Evolutionary conservation across 92 coral and sea anemone species (phyloP).

Genomic region (Phenganax stokvisi): DNA sequence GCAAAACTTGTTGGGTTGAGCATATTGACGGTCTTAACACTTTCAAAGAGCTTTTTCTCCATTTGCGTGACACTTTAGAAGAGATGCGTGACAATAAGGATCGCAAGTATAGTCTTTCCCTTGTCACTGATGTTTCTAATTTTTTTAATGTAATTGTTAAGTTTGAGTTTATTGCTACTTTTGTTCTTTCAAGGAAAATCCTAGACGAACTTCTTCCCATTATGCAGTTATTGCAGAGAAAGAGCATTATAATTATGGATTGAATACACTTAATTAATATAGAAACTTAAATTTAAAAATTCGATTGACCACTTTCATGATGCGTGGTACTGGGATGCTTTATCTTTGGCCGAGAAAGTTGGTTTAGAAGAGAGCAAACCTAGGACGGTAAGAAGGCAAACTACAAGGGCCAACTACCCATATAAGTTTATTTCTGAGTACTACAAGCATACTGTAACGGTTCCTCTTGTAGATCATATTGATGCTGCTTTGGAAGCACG

Average conservation of each 20-base stretch:
- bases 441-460: too few relatives aligned
- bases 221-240: neutral
- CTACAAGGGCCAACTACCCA: too few relatives aligned
- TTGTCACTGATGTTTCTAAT: conserved; percentile 1
- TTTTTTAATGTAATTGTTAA: neutral
- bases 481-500: too few relatives aligned
- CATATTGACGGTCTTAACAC: neutral
- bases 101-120: neutral
- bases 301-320: neutral
- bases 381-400: too few relatives aligned
- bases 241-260: neutral
- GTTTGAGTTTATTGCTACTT: neutral
- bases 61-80: neutral
- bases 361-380: neutral
- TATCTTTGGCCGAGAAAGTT: neutral
- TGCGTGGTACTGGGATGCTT: neutral
- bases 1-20: neutral
- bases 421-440: too few relatives aligned
- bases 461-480: too few relatives aligned
- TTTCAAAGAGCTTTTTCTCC: neutral
- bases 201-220: neutral
- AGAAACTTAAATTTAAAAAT: neutral
- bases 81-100: neutral
- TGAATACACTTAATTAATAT: neutral
- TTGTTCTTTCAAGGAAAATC: neutral